phyloP scores from a whole-genome alignment of 2,888 invertebrate species.

The Bedellia somnulentella region DNA sequence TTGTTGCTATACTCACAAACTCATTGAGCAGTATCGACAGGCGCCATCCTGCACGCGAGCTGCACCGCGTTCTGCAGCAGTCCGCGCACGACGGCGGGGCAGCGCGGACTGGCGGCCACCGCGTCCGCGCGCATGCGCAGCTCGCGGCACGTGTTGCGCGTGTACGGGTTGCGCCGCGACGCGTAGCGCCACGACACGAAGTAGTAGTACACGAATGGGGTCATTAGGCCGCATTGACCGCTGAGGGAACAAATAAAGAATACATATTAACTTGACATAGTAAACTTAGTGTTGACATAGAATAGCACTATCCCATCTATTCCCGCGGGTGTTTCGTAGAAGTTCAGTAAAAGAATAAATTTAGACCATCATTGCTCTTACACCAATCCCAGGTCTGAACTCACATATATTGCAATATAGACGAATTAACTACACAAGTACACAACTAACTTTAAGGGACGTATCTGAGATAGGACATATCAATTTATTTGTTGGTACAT shows the following conservation, averaged over 20 bases:
- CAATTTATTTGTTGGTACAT: too few relatives aligned
- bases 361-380: too few relatives aligned
- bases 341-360: too few relatives aligned
- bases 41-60: slow-evolving; percentile 78
- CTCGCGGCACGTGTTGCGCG: slow-evolving; percentile 90
- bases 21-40: slow-evolving; percentile 47
- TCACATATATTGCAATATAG: too few relatives aligned
- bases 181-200: slow-evolving; percentile 89
- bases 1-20: slow-evolving; percentile 23
- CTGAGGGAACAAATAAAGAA: slow-evolving; percentile 47
- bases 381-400: too few relatives aligned
- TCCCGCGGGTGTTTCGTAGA: too few relatives aligned
- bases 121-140: slow-evolving; percentile 73
- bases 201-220: slow-evolving; percentile 96
- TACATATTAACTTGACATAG: neutral
- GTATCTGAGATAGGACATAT: too few relatives aligned
- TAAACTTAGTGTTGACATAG: too few relatives aligned
- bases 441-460: too few relatives aligned
- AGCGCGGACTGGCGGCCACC: slow-evolving; percentile 66
- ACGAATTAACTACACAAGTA: too few relatives aligned
- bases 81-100: slow-evolving; percentile 68
- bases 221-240: slow-evolving; percentile 85
- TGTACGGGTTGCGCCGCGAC: slow-evolving; percentile 95
- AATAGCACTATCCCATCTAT: too few relatives aligned
- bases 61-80: slow-evolving; percentile 64